Conservation (phyloP, 2,797 vertebrate genomes). For the Poeciliopsis paucimaculata region DNA sequence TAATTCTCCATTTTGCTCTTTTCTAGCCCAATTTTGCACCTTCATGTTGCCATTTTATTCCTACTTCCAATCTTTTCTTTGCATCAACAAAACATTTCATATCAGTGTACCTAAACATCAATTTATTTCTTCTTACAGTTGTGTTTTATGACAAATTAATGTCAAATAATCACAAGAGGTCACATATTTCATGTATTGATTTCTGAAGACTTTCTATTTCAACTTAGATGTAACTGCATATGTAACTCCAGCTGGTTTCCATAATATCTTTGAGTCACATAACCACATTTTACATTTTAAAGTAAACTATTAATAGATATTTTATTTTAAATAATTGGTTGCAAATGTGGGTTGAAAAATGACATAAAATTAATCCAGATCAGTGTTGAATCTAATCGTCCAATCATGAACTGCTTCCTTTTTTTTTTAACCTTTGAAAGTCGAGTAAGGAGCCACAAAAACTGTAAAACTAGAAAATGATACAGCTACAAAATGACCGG, state of each 20-base stretch:
- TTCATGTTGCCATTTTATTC: background rate
- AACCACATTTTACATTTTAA: background rate
- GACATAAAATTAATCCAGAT: background rate
- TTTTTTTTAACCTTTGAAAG: background rate
- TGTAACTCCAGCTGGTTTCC: background rate
- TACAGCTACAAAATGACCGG: background rate
- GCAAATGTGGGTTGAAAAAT: background rate
- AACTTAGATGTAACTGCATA: background rate
- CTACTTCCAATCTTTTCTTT: background rate
- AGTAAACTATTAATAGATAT: background rate
- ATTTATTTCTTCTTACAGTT: background rate
- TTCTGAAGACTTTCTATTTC: background rate
- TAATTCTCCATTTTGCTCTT: background rate
- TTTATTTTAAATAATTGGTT: background rate
- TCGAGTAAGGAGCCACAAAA: background rate
- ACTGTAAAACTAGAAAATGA: background rate
- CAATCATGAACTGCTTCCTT: background rate
- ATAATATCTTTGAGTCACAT: background rate
- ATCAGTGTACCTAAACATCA: background rate
- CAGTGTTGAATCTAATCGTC: background rate
- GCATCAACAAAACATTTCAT: background rate
- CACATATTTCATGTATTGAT: background rate
- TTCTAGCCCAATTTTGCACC: background rate
- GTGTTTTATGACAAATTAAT: background rate
- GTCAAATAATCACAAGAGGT: background rate